Conservation (phyloP, 1,140 invertebrate species). For the Samia ricini region DNA sequence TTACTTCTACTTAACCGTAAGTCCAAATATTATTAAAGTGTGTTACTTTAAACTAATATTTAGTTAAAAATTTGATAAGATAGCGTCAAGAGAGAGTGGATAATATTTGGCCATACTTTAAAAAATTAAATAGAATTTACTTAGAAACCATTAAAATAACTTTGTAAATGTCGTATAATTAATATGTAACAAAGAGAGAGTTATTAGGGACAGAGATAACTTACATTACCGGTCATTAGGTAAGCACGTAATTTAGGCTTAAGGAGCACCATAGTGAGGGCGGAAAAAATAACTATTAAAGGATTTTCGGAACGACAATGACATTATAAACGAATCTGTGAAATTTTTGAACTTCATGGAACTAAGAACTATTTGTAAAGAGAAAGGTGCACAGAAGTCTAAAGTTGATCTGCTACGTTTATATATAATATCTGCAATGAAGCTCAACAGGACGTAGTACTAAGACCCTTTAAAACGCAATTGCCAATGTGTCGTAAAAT, state of each 20-base stretch:
- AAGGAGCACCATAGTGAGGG: conserved; percentile 14
- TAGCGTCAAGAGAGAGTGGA: neutral
- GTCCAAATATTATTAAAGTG: neutral
- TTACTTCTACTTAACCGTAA: too few relatives aligned
- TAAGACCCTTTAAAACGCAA: too few relatives aligned
- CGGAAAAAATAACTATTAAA: neutral
- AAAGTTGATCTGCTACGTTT: too few relatives aligned
- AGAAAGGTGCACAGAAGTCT: too few relatives aligned
- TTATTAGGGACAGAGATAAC: conserved; percentile 52
- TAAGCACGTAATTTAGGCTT: conserved; percentile 58
- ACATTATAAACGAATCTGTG: neutral
- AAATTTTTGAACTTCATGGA: neutral
- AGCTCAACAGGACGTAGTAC: too few relatives aligned
- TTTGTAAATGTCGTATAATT: neutral
- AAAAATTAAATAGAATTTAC: conserved; percentile 2
- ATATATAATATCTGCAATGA: too few relatives aligned
- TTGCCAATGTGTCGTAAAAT: too few relatives aligned
- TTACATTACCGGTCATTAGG: conserved; percentile 46
- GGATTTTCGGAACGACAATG: neutral
- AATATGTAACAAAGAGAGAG: conserved; percentile 10
- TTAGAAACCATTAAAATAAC: conserved; percentile 15
- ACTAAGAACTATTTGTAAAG: too few relatives aligned
- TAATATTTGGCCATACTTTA: neutral
- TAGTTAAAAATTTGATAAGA: neutral
- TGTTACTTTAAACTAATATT: neutral